Evolutionary conservation across 2,113 vertebrate species (phyloP).

Genomic region (Talpa occidentalis): DNA sequence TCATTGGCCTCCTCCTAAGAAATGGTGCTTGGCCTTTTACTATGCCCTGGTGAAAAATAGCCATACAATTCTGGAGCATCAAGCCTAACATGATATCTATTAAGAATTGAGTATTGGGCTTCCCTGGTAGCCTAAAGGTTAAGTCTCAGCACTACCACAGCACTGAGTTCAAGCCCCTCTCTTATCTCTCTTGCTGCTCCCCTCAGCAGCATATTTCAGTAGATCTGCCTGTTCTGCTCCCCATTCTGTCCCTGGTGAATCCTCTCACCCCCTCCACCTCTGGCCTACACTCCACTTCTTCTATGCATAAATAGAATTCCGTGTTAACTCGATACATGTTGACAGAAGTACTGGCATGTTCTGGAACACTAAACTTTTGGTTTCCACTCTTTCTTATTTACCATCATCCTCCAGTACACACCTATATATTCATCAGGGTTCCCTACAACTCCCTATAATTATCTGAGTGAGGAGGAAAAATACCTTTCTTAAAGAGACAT

Average conservation of each 20-base stretch:
- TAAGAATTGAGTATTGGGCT: not conserved
- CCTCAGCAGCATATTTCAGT: no score
- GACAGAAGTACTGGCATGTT: not conserved
- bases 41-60: not conserved
- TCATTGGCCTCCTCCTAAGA: not conserved
- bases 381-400: not conserved
- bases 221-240: no score
- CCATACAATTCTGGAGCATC: no score
- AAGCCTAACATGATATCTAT: not conserved
- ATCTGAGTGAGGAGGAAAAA: not conserved
- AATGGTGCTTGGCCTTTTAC: not conserved
- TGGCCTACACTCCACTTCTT: no score
- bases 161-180: no score
- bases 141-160: no score
- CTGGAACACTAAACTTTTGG: not conserved
- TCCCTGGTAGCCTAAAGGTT: no score
- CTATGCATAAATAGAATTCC: no score
- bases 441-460: not conserved
- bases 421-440: not conserved
- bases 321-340: not conserved
- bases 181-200: no score
- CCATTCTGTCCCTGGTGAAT: no score
- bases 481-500: no score
- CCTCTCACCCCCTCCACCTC: no score
- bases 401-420: not conserved